phyloP scores from a whole-genome alignment of 2,113 vertebrate genomes.

The Erpornis zantholeuca region DNA sequence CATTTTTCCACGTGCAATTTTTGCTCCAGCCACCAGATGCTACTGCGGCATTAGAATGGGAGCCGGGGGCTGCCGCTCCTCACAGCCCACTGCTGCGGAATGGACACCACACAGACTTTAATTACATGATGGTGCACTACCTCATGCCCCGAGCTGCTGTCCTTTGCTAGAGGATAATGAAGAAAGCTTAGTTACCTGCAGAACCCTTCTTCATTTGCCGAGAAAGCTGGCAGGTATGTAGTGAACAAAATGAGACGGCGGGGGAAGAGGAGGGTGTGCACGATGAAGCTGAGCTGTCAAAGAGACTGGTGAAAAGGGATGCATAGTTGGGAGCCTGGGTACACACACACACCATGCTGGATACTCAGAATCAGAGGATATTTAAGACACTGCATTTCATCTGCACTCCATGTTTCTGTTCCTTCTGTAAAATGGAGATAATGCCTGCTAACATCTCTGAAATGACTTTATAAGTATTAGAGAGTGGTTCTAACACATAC shows the following conservation, averaged over 20 bases:
- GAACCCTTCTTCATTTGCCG: neutral
- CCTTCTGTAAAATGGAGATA: neutral
- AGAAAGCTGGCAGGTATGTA: neutral
- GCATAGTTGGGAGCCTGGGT: neutral
- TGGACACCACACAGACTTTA: neutral
- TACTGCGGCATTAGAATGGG: slow-evolving; percentile 23
- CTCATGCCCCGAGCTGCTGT: neutral
- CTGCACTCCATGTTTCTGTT: neutral
- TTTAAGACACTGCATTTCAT: neutral
- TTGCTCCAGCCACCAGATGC: slow-evolving; percentile 35
- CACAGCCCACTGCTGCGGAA: neutral
- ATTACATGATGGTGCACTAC: neutral
- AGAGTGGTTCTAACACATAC: neutral
- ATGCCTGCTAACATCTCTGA: neutral
- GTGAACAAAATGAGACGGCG: neutral
- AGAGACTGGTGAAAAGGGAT: neutral
- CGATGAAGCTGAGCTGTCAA: neutral
- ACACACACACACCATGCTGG: neutral
- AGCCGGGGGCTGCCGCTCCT: neutral
- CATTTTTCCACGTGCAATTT: neutral
- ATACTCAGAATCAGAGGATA: neutral
- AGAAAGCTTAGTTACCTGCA: neutral
- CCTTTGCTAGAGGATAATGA: neutral
- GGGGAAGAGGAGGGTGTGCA: neutral
- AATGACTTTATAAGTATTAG: neutral